Conservation (phyloP, 2,797 vertebrate species). For the Notamacropus eugenii region DNA sequence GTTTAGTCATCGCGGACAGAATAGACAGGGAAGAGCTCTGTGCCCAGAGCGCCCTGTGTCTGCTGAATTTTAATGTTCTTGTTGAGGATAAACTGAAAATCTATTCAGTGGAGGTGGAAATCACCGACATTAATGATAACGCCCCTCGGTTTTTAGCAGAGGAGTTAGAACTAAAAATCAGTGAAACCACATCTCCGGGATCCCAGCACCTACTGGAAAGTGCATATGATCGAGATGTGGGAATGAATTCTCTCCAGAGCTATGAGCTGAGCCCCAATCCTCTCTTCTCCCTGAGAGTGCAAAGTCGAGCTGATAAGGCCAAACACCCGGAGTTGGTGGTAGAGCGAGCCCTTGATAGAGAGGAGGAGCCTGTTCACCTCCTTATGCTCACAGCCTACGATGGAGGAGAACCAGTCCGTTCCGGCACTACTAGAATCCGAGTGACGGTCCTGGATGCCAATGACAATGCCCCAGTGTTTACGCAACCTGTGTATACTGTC, state of each 20-base stretch:
- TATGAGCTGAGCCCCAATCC: slow-evolving; percentile 72
- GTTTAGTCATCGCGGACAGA: too few relatives aligned
- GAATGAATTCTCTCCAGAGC: slow-evolving; percentile 72
- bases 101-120: too few relatives aligned
- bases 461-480: slow-evolving; percentile 74
- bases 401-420: slow-evolving; percentile 75
- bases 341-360: slow-evolving; percentile 72
- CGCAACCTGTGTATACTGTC: slow-evolving; percentile 69
- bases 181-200: slow-evolving; percentile 71
- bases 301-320: slow-evolving; percentile 62
- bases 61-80: too few relatives aligned
- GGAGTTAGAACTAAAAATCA: slow-evolving; percentile 73
- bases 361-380: slow-evolving; percentile 66
- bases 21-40: too few relatives aligned
- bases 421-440: slow-evolving; percentile 84
- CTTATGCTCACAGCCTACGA: slow-evolving; percentile 76
- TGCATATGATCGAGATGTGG: slow-evolving; percentile 73
- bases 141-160: slow-evolving; percentile 52
- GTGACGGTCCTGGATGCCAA: slow-evolving; percentile 77
- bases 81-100: too few relatives aligned
- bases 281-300: slow-evolving; percentile 79
- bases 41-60: too few relatives aligned
- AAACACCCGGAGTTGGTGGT: slow-evolving; percentile 76
- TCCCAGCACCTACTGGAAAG: slow-evolving; percentile 59
- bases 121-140: too few relatives aligned